Conservation (phyloP, 2,888 invertebrate genomes). For the Galeopsomyia nigrocyanea region DNA sequence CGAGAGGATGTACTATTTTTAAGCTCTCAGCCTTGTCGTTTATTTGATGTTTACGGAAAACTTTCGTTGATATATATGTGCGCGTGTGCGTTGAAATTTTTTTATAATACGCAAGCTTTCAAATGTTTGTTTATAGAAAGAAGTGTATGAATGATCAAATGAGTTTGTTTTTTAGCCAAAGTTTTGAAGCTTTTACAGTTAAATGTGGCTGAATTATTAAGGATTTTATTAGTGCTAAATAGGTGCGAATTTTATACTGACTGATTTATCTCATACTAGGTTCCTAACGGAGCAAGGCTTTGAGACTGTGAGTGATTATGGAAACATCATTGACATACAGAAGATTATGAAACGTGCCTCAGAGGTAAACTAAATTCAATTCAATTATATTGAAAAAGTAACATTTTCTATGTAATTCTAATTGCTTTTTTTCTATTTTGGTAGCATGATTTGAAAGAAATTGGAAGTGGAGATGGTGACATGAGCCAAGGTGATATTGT, state of each 20-base stretch:
- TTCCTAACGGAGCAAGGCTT: conserved; percentile 80
- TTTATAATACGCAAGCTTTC: too few relatives aligned
- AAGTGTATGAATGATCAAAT: too few relatives aligned
- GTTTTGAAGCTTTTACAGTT: too few relatives aligned
- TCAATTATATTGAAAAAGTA: too few relatives aligned
- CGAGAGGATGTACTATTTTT: too few relatives aligned
- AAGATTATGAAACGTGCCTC: conserved; percentile 77
- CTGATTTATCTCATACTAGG: conserved; percentile 69
- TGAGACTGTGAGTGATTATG: conserved; percentile 77
- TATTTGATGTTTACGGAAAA: too few relatives aligned
- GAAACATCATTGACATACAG: conserved; percentile 75
- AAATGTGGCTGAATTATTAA: conserved; percentile 4
- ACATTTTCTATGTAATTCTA: neutral
- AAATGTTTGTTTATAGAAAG: too few relatives aligned
- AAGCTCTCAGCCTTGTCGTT: too few relatives aligned
- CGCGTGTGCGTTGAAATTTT: too few relatives aligned
- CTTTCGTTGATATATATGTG: too few relatives aligned
- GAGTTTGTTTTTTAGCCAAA: too few relatives aligned
- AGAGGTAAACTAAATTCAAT: conserved; percentile 74
- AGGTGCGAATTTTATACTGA: too few relatives aligned
- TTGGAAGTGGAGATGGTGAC: conserved; percentile 75
- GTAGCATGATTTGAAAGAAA: conserved; percentile 84
- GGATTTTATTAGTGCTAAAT: conserved; percentile 1
- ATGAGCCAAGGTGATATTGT: conserved; percentile 71
- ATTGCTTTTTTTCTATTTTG: conserved; percentile 58